Evolutionary conservation across 2,888 invertebrate species (phyloP), one percentile per base, ranked within the genome.

Genomic region (Drosophila prolongata): DNA sequence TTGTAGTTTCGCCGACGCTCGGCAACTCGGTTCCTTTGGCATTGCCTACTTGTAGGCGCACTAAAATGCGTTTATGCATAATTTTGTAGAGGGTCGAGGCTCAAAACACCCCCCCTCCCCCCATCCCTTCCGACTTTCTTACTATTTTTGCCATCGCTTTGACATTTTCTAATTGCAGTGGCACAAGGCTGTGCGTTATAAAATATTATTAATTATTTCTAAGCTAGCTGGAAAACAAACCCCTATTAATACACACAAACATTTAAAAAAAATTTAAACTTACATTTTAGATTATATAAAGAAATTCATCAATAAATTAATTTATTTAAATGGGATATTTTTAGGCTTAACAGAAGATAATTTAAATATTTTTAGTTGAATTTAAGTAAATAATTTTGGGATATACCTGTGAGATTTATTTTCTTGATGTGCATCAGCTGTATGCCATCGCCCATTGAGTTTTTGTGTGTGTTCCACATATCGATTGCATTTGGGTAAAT

Each of bases 21-120:
- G 10, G 30, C 54, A 40, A 49, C 67, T 66, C 19, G 46, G 46
- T 46, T 64, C 62, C 64, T 60, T 68, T 72, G 59, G 53, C 77
- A 78, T 86, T 89, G 90, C 90, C 87, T 89, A 90, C 90, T 90
- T 90, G 78, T 84, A 87, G 90, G 88, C 90, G 90, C 89, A 80
- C 85, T 90, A 90, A 88, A 89, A 81, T 90, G 89, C 90, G 90
- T 82, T 88, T 88, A 90, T 83, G 83, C 89, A 83, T 89, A 90
- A 87, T 90, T 79, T 87, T 76, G 72, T 76, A 83, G 80, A 66
- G 65, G 53, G 64, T 57, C 65, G 34, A 16, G 30, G 14, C 64
- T 44, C 38, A 14, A 27, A 27, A 6, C 4, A 24, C 50, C 9
- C 10, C 10, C 9, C 37, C 42, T 30, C 13, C 24, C 19, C 34